phyloP scores from a whole-genome alignment of 2,888 invertebrate species.

The Sipha maydis region DNA sequence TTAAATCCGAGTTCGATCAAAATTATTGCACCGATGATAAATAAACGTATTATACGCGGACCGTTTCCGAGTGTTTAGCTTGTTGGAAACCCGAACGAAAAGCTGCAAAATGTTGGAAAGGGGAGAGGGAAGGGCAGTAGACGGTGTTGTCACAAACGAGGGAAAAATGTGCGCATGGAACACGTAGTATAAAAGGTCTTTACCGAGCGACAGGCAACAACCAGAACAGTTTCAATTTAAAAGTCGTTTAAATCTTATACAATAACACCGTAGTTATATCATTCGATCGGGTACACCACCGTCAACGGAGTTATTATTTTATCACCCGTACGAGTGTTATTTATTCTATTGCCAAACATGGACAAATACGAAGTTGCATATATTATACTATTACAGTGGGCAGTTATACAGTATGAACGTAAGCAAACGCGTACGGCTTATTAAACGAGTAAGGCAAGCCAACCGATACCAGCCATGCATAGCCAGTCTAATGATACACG shows the following conservation, averaged over 20 bases:
- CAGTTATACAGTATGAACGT: too few species aligned
- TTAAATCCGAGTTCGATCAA: neutral
- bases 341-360: neutral
- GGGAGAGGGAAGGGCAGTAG: neutral
- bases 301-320: neutral
- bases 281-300: neutral
- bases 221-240: neutral
- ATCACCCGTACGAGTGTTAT: neutral
- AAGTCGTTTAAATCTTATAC: neutral
- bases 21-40: neutral
- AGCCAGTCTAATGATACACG: neutral
- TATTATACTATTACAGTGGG: too few species aligned
- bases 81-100: neutral
- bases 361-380: too few species aligned
- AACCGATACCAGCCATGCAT: too few species aligned
- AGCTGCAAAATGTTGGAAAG: neutral
- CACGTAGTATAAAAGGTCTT: neutral
- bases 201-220: neutral
- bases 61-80: neutral
- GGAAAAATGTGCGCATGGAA: neutral
- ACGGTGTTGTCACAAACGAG: neutral
- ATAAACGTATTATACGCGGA: neutral
- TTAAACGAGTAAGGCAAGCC: neutral
- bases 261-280: neutral
- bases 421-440: neutral